Base-by-base conservation (phyloP, 1,140 invertebrate genomes). In the Hyles euphorbiae region DNA sequence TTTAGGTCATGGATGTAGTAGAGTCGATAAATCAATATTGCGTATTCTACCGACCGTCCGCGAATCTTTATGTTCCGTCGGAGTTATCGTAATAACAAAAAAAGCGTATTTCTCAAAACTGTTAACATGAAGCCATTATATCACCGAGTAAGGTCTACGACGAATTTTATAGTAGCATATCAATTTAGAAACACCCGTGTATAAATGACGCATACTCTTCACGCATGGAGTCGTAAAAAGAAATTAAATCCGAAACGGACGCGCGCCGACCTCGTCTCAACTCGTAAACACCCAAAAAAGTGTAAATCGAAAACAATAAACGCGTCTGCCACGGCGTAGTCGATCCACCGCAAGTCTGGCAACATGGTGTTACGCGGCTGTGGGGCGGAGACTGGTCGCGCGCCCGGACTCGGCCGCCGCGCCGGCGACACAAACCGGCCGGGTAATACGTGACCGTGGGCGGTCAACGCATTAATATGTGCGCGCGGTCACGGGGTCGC, bases 271-370 rank as follows among this genome's bases (percentile, higher is more conserved):
- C 84, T 85, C 82, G 81, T 54, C 53, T 76, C 65, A 53, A 64
- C 70, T 83, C 83, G 78, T 81, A 83, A 83, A 86, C 74, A 82
- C 74, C 63, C 61, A 82, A 83, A 84, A 85, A 85, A 81, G 72
- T 76, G 76, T 79, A 78, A 80, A 84, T 76, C 67, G 75, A 84
- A 85, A 81, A 82, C 84, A 83, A 87, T 87, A 85, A 85, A 84
- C 65, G 73, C 66, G 83, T 85, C 81, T 87, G 72, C 68, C 71
- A 68, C 59, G 66, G 36, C 58, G 67, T 32, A 61, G 58, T 56
- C 68, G 61, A 67, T 50, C 65, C 58, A 8, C 63, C 59, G 58
- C 57, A 58, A 73, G 74, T 77, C 78, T 78, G 73, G 72, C 67
- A 50, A 67, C 68, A 64, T 63, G 58, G 65, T 71, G 57, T 60